Evolutionary conservation across 2,113 vertebrate genomes (phyloP), one percentile per base, ranked within the genome.

Genomic region (Chloropsis hardwickii): DNA sequence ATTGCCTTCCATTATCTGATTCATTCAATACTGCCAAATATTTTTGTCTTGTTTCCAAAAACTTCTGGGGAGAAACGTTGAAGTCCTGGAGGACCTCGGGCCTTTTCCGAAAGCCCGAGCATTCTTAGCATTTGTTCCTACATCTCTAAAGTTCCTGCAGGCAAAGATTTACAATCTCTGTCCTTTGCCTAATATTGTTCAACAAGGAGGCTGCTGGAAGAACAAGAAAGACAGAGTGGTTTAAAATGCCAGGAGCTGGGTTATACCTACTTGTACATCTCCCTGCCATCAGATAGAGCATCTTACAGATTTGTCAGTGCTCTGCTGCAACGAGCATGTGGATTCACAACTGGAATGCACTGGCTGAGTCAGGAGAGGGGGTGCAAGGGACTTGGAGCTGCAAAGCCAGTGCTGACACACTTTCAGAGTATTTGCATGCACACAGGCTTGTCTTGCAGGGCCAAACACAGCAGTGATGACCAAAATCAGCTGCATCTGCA

Each of bases 51-150:
- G n/a, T 78, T 90, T 95, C 92, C 94, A 96, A 92, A 82, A 88
- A 45, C 76, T 96, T 64, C 67, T 4, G 20, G 76, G 71, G 67
- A 58, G 66, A 83, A 88, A 86, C 1, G 2, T 24, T 92, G 2
- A 80, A 88, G 60, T 66, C 86, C 79, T 74, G 82, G 74, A 93
- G 85, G 48, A 92, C 90, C 92, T 88, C 51, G 35, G 82, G 79
- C 47, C 60, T 67, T 96, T 96, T 69, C 66, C 17, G 1, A 86
- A 66, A 74, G 56, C 57, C 60, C 71, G 76, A 90, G 76, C 94
- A 97, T 96, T 97, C 94, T 83, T 88, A 71, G 85, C 90, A 92
- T 96, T 95, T 94, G 90, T 86, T 95, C 29, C 71, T 92, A 82
- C 94, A 91, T 88, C 94, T 86, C 81, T 93, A 27, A 88, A 96